Percentiles rank a stretch among this genome's conserved stretches.
These are phyloP conservation scores for Lacanobia wlatinum DNA, from an alignment of 2,888 invertebrate species.

Conservation along the genomic window DNA sequence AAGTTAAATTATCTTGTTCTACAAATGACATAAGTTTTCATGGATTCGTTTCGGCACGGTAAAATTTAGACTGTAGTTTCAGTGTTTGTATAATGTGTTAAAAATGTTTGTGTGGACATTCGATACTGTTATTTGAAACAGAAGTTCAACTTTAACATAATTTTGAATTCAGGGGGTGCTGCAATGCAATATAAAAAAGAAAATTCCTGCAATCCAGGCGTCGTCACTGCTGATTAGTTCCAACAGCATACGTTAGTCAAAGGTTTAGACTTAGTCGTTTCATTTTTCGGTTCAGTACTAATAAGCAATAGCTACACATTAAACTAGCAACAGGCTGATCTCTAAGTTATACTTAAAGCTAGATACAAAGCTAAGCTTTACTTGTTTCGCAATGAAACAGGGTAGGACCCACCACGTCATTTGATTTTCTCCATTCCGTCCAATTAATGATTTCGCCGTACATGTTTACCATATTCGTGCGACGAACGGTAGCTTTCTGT, in stretches of 20 bases:
- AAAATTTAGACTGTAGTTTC: too few relatives aligned
- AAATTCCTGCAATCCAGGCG: too few relatives aligned
- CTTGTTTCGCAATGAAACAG: not conserved
- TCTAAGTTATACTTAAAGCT: too few relatives aligned
- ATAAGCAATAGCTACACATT: too few relatives aligned
- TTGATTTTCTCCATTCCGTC: not conserved
- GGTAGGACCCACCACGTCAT: not conserved
- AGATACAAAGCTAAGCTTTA: too few relatives aligned
- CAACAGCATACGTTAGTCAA: too few relatives aligned
- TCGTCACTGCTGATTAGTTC: too few relatives aligned
- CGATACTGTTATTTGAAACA: not conserved
- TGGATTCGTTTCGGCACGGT: slow-evolving; percentile 35
- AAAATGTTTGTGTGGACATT: slow-evolving; percentile 31
- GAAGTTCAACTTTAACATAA: slow-evolving; percentile 10
- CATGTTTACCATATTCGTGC: slow-evolving; percentile 19
- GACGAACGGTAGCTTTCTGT: slow-evolving; percentile 13
- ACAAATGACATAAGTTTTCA: slow-evolving; percentile 19
- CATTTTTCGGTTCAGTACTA: too few relatives aligned
- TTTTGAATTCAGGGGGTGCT: not conserved
- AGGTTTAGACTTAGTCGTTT: too few relatives aligned
- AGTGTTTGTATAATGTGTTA: slow-evolving; percentile 26
- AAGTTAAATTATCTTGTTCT: slow-evolving; percentile 40
- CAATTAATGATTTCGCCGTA: slow-evolving; percentile 4
- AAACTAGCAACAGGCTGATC: too few relatives aligned
- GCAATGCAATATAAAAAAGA: too few relatives aligned